These are phyloP conservation scores for Odontomachus brunneus DNA, from an alignment of 1,140 invertebrate species.

Conservation along the genomic window DNA sequence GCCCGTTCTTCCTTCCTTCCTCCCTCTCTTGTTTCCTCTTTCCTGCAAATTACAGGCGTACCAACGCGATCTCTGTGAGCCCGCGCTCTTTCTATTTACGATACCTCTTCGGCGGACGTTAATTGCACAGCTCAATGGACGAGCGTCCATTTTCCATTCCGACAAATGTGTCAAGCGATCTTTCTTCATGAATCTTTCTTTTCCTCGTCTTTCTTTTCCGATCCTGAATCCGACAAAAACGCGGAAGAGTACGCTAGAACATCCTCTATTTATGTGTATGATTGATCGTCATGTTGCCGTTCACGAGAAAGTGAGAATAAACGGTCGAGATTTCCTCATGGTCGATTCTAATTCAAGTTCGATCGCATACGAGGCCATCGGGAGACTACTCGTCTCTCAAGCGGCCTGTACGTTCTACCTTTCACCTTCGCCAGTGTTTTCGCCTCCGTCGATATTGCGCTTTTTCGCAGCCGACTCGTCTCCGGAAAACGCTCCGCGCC, in stretches of 20 bases:
- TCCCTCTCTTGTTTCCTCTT: neutral
- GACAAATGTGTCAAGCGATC: neutral
- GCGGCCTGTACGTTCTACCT: conserved; percentile 29
- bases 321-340: conserved; percentile 8
- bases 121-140: neutral
- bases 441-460: conserved; percentile 32
- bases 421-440: conserved; percentile 47
- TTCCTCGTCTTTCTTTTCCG: no score
- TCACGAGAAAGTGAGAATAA: neutral
- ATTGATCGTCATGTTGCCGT: conserved; percentile 12
- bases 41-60: conserved; percentile 31
- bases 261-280: neutral
- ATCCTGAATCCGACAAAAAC: no score
- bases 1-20: neutral
- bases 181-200: neutral
- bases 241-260: no score
- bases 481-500: conserved; percentile 24
- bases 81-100: conserved; percentile 35
- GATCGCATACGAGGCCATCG: conserved; percentile 11
- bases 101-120: neutral
- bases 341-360: conserved; percentile 47
- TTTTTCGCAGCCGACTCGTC: conserved; percentile 23
- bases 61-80: conserved; percentile 17
- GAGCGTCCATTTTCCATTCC: neutral
- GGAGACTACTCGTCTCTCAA: conserved; percentile 26